These are phyloP conservation scores for Schizaphis graminum DNA, from an alignment of 2,888 invertebrate genomes.

Conservation along the genomic window DNA sequence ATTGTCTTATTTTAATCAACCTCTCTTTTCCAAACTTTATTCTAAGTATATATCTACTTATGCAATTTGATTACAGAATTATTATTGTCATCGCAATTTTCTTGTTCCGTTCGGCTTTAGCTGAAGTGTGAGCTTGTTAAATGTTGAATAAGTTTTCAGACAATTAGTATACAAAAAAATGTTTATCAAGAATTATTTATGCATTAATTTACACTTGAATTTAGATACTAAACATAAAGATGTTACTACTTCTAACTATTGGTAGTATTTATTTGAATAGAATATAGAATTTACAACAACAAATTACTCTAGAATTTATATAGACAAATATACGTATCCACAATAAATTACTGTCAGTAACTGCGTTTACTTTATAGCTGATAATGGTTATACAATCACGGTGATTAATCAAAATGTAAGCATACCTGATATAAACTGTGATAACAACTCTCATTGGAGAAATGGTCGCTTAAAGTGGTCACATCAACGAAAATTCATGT, in stretches of 20 bases:
- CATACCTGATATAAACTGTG: neutral
- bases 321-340: too few relatives aligned
- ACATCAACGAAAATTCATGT: neutral
- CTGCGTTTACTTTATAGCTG: neutral
- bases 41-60: neutral
- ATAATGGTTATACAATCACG: too few relatives aligned
- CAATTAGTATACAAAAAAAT: neutral
- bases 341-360: too few relatives aligned
- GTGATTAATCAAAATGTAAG: neutral
- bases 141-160: neutral
- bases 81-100: neutral
- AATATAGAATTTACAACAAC: too few relatives aligned
- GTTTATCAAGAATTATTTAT: neutral
- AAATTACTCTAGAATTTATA: too few relatives aligned
- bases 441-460: neutral
- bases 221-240: too few relatives aligned
- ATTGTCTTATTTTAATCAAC: neutral
- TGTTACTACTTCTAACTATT: too few relatives aligned
- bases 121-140: neutral
- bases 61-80: neutral
- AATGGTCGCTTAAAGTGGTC: neutral
- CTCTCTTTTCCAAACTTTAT: neutral
- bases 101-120: neutral
- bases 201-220: too few relatives aligned
- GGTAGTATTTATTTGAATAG: too few relatives aligned